These are phyloP conservation scores for Invenusta paracnida DNA, from an alignment of 2,888 invertebrate species.

Conservation along the genomic window DNA sequence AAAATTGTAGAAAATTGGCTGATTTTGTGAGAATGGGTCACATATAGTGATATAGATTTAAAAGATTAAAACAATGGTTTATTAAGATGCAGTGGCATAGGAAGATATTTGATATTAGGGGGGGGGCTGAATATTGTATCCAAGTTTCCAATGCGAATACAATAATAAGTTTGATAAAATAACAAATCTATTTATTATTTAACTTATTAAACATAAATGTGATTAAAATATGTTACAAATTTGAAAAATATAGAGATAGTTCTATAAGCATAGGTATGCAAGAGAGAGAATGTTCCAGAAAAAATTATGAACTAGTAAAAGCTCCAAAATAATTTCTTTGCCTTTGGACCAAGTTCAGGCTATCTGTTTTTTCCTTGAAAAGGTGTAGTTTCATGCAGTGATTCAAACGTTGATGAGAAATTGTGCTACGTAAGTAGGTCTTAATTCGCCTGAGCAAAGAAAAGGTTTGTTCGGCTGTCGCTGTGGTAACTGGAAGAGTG, in stretches of 20 bases:
- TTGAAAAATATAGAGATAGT: background rate
- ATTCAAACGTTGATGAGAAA: slow-evolving; percentile 12
- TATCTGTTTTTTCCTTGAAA: slow-evolving; percentile 17
- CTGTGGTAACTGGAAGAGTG: slow-evolving; percentile 10
- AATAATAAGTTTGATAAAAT: background rate
- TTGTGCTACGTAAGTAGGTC: background rate
- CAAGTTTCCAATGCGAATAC: background rate
- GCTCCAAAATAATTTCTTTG: background rate
- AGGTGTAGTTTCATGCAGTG: slow-evolving; percentile 4
- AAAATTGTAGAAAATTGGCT: too few relatives aligned
- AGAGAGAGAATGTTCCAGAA: background rate
- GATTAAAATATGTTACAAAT: background rate
- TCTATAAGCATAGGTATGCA: background rate
- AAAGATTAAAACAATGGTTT: background rate
- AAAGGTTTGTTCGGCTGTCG: background rate
- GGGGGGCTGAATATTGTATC: background rate
- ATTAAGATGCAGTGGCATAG: background rate
- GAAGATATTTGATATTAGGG: slow-evolving; percentile 12
- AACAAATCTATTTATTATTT: background rate
- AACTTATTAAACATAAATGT: background rate
- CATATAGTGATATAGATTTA: too few relatives aligned
- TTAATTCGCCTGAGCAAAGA: background rate
- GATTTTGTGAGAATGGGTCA: too few relatives aligned
- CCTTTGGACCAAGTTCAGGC: background rate
- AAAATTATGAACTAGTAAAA: background rate